A percentile compares a stretch with the other conserved stretches of the same genome.
Conservation (phyloP, 1,140 invertebrate genomes). For the Cecropterus lyciades region DNA sequence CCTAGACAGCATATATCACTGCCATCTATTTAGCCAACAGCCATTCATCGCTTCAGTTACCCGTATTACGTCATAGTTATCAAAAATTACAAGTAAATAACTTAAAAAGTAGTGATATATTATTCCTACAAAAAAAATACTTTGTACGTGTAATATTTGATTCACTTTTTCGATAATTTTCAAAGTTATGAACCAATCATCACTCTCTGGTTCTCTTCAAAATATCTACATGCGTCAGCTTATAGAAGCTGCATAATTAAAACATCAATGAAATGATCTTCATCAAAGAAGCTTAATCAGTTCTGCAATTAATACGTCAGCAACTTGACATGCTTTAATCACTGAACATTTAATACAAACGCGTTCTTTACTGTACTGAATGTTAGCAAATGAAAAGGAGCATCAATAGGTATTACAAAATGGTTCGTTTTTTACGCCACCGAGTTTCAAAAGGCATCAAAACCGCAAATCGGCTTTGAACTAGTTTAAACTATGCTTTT, state of each 20-base stretch:
- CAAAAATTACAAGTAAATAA: no score
- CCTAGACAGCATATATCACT: no score
- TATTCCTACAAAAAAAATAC: no score
- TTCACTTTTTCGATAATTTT: no score
- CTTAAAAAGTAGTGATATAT: no score
- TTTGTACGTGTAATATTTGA: no score
- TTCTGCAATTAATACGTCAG: slow-evolving; percentile 20
- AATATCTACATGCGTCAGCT: not conserved
- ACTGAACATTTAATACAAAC: slow-evolving; percentile 15
- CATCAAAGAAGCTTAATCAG: slow-evolving; percentile 8
- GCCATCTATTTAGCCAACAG: no score
- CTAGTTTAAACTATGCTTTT: no score
- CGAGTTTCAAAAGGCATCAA: slow-evolving; percentile 20
- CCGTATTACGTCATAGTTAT: no score
- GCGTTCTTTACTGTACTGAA: slow-evolving; percentile 11
- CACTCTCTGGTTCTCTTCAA: not conserved
- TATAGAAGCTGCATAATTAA: not conserved
- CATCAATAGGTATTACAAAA: slow-evolving; percentile 18
- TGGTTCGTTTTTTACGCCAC: slow-evolving; percentile 17
- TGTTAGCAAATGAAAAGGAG: slow-evolving; percentile 1
- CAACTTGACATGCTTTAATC: slow-evolving; percentile 24
- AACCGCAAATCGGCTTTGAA: slow-evolving; percentile 33
- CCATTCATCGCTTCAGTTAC: no score
- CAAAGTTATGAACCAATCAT: no score
- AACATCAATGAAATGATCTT: not conserved